Base-by-base conservation (phyloP, 2,797 vertebrate genomes). In the Hyperoplus lanceolatus region DNA sequence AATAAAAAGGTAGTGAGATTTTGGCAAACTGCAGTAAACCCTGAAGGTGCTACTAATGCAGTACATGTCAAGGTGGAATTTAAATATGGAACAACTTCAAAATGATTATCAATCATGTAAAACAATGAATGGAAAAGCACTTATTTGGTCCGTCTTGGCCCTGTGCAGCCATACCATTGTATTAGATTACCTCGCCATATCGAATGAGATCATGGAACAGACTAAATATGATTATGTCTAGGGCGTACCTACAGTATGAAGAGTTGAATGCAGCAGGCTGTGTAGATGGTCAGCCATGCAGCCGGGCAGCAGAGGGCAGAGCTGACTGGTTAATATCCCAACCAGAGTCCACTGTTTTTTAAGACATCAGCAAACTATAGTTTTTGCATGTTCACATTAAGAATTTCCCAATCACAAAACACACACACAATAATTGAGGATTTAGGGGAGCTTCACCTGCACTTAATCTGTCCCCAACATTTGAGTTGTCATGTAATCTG, bases 281-380 rank as follows among this genome's bases (percentile, higher is more conserved):
- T 77, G 18, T 18, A 65, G 50, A 68, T 29, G 29, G 29, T 56
- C 70, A 82, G 61, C 16, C 38, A 65, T 65, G 60, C 46, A 50
- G 74, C 41, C 48, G 72, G 69, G 57, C 70, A 88, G 76, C 82
- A 88, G 84, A 86, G 87, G 89, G 88, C 83, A 88, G 82, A 80
- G 15, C 66, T 76, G 87, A 14, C 63, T n/a, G 70, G 1, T 69
- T 62, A 76, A 73, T 29, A 80, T 71, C 70, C 66, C 71, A 55
- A 61, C 50, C 18, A 53, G 18, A 45, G 49, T 21, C 51, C 13
- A 62, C 69, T 21, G 57, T 45, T 8, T 36, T 55, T 54, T 8
- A 29, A 29, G 29, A 29, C 21, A 29, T 29, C 29, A 29, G 29
- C 29, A 29, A 29, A 29, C 29, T 3, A 29, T 29, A 29, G 0